Conservation (phyloP, 2,797 vertebrate species). For the Girardinus metallicus region DNA sequence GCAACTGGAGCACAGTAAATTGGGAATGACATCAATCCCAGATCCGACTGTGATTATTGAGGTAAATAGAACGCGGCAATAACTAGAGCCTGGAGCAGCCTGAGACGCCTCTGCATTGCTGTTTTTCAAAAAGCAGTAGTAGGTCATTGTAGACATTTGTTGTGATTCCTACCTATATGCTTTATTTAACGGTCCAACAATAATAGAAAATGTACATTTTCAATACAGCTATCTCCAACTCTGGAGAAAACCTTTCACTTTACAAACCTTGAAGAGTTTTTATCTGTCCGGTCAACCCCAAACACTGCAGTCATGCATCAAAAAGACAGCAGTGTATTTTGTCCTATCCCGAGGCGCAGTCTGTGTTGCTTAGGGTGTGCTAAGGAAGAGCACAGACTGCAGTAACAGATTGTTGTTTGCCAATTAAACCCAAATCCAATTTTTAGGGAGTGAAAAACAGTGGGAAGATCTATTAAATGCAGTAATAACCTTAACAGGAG, state of each 20-base stretch:
- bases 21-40: background rate
- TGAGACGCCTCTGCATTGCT: background rate
- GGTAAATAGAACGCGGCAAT: background rate
- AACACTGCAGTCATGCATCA: conserved; percentile 75
- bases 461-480: conserved; percentile 52
- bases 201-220: conserved; percentile 10
- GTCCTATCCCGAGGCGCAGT: conserved; percentile 53
- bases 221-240: conserved; percentile 9
- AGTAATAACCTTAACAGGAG: conserved; percentile 60
- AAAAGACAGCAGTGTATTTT: conserved; percentile 54
- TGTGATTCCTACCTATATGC: conserved; percentile 26
- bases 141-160: conserved; percentile 18
- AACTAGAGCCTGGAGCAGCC: background rate
- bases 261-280: conserved; percentile 32
- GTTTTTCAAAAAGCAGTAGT: conserved; percentile 26
- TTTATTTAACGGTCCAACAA: conserved; percentile 9
- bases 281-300: conserved; percentile 39
- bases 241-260: conserved; percentile 32
- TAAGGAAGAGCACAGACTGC: conserved; percentile 48
- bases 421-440: conserved; percentile 49
- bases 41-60: background rate
- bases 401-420: conserved; percentile 48
- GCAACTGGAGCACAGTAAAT: background rate
- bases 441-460: conserved; percentile 27
- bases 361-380: conserved; percentile 41